Evolutionary conservation across 2,113 vertebrate genomes (phyloP).

Genomic region (Crypturellus undulatus): DNA sequence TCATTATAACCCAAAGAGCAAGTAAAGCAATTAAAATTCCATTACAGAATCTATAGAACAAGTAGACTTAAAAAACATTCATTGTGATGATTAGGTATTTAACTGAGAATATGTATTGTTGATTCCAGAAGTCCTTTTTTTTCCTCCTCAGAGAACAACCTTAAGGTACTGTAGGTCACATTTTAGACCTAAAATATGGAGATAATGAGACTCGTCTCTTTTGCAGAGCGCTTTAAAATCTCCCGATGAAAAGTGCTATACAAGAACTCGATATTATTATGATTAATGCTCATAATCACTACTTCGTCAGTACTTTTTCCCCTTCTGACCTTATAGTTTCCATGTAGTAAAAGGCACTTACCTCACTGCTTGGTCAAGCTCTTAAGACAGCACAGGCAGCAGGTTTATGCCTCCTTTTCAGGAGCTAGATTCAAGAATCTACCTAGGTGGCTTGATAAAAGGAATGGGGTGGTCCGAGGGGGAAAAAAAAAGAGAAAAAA

Average conservation of each 20-base stretch:
- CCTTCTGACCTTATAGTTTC: slow-evolving; percentile 70
- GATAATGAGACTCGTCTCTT: slow-evolving; percentile 56
- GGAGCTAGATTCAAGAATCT: slow-evolving; percentile 68
- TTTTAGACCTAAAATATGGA: slow-evolving; percentile 56
- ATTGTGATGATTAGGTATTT: not conserved
- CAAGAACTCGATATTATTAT: slow-evolving; percentile 58
- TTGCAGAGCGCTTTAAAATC: slow-evolving; percentile 54
- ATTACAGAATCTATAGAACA: not conserved
- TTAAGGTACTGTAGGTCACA: slow-evolving; percentile 16
- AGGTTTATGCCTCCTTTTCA: slow-evolving; percentile 58
- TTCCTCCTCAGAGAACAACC: not conserved
- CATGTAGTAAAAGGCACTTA: slow-evolving; percentile 68
- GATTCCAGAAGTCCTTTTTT: slow-evolving; percentile 9
- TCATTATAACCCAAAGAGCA: not conserved
- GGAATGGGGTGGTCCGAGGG: not conserved
- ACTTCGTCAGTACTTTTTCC: slow-evolving; percentile 62
- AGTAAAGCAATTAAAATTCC: slow-evolving; percentile 45
- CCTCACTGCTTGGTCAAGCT: slow-evolving; percentile 70
- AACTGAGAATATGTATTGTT: not conserved
- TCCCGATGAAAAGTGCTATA: slow-evolving; percentile 67
- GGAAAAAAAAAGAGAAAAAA: not conserved
- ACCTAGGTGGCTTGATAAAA: slow-evolving; percentile 48
- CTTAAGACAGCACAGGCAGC: slow-evolving; percentile 65
- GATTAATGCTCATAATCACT: slow-evolving; percentile 72
- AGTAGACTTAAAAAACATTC: not conserved